Base-by-base conservation (phyloP, 2,797 vertebrate species). In the Myotis daubentonii region DNA sequence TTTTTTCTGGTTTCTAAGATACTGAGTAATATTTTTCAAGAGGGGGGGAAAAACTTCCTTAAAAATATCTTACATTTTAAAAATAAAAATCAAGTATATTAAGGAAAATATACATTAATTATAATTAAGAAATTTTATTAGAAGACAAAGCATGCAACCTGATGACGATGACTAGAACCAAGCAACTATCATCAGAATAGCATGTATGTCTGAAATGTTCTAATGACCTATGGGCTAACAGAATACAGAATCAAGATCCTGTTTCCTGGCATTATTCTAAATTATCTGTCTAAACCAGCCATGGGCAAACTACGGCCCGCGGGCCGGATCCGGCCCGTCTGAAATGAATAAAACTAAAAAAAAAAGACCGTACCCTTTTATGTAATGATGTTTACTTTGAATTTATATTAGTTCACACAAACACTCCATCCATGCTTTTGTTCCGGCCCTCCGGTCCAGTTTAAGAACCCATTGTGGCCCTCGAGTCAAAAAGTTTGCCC, bases 11-110 rank as follows among this genome's bases (percentile, higher is more conserved):
- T 82, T 82, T 92, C 65, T 60, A 66, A 60, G 28, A 12, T 80
- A 65, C 47, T 60, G 2, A 25, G 68, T 30, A 75, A 68, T 51
- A 10, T 60, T 66, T 15, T 95, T 92, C 92, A 25, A 7, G 22
- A 4, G 47, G 16, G 19, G 13, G 17, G 20, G 11, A 1, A 15
- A 65, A 20, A n/a, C 22, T 87, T 85, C 10, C 41, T 83, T 83
- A 38, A 92, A 81, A 89, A 79, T 62, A 15, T 36, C 60, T 87
- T 83, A 60, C 38, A 79, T 51, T 85, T 93, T 49, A 66, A 87
- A 95, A 94, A 66, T 20, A 38, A 83, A 76, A 38, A 16, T 65
- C 16, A 89, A 55, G n/a, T 53, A 91, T 84, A 81, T 49, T 25
- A 78, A 23, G 15, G n/a, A 8, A 91, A 96, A 83, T 38, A 70